Evolutionary conservation across 2,888 invertebrate species (phyloP), one percentile per base, ranked within the genome.

Genomic region (Geotrupes spiniger): DNA sequence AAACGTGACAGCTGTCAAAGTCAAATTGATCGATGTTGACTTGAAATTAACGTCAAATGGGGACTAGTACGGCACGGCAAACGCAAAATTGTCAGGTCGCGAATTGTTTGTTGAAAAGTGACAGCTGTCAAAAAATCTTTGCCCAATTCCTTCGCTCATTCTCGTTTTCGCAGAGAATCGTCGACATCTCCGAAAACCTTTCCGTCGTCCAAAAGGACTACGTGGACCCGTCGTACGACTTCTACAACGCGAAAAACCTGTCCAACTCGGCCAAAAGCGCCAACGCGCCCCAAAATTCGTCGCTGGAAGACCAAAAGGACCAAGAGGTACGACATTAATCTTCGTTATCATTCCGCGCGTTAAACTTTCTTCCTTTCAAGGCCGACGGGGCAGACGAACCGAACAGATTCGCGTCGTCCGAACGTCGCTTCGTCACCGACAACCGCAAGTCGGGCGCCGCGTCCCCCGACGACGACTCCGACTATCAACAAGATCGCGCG

Each of bases 111-210:
- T n/a, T n/a, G n/a, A n/a, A n/a, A n/a, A n/a, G n/a, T n/a, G n/a
- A n/a, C n/a, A n/a, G n/a, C n/a, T n/a, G n/a, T n/a, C n/a, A 21
- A 21, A 6, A 21, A 21, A 4, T 21, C 21, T 3, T 4, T 4
- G 21, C 21, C 21, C 21, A 21, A 21, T 3, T 21, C 3, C 21
- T 4, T 8, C 5, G 4, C 4, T 4, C 14, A 2, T 27, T 27
- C 31, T 31, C 1, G 52, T 54, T 49, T 46, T 65, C 66, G 15
- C 64, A 87, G 86, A 79, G 92, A 63, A 92, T 93, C 63, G 90
- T 92, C 76, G 92, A 92, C 69, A 85, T 87, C 4, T 92, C 92
- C 0, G 92, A 93, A 69, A 85, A 87, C 57, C 89, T 90, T 1
- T 78, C 85, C 54, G 78, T 81, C 12, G 79, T 78, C 61, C 76